These are phyloP conservation scores for Phalacrocorax pelagicus DNA, from an alignment of 2,113 vertebrate genomes.

Conservation along the genomic window DNA sequence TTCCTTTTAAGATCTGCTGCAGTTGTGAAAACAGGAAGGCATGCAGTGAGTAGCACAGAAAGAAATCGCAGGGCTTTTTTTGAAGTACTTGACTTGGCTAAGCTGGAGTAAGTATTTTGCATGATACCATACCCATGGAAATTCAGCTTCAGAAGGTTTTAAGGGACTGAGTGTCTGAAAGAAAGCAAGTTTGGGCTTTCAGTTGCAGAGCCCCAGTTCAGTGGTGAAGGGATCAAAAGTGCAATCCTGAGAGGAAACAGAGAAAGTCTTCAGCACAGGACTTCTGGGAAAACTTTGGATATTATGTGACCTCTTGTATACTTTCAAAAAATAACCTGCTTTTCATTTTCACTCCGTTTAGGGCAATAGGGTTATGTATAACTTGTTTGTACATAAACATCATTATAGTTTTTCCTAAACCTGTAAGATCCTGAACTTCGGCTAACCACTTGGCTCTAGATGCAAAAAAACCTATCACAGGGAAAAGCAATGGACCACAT, in stretches of 20 bases:
- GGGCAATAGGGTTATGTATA: neutral
- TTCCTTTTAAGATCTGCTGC: neutral
- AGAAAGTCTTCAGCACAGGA: neutral
- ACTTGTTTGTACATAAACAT: constrained; percentile 1
- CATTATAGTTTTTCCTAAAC: neutral
- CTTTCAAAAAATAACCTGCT: neutral
- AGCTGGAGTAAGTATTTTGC: neutral
- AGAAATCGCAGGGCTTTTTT: neutral
- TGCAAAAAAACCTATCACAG: neutral
- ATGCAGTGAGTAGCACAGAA: neutral
- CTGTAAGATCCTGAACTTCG: constrained; percentile 19
- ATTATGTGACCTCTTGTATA: neutral
- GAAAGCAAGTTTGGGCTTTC: neutral
- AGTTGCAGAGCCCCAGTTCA: neutral
- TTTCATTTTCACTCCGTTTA: neutral
- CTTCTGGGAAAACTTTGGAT: neutral
- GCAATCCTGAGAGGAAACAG: neutral
- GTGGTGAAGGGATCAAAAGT: neutral
- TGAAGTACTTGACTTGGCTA: neutral
- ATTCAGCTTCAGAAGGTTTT: neutral
- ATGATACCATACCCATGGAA: neutral
- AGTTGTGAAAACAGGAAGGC: constrained; percentile 56
- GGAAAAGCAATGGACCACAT: neutral
- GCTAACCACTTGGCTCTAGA: constrained; percentile 5
- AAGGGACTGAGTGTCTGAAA: neutral